Evolutionary conservation across 2,113 vertebrate species (phyloP), one percentile per base, ranked within the genome.

Genomic region (Solenodon paradoxus): DNA sequence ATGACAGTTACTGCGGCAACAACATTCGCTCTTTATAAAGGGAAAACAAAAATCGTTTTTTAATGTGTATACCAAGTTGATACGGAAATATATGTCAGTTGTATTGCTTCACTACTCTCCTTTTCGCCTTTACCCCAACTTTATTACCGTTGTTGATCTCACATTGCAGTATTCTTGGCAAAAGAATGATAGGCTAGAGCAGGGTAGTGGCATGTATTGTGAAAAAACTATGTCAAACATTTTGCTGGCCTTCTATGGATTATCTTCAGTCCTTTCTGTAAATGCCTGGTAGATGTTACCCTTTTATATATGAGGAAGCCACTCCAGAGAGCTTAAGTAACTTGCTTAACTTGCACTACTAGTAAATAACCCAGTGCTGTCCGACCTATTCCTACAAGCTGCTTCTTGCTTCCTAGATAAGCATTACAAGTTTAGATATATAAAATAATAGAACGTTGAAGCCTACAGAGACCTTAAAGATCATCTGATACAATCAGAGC

Each of bases 1-100:
- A 57, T 47, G 81, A 22, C 80, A 32, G n/a, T 19, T 69, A 75
- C 35, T 69, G 53, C 61, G 5, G 66, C 49, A 84, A 47, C 93
- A 82, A n/a, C 66, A 40, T 88, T 91, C 30, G 94, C 81, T 66
- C n/a, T 90, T 53, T 85, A 53, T 72, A 74, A 90, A 68, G 47
- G 63, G 71, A 82, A 94, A 81, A 94, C 90, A 63, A 68, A 85
- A 88, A 53, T 35, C 63, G 57, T 51, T 61, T 72, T 55, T 57
- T 47, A 26, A 35, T 17, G 3, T 47, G 22, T 30, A 3, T 55
- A 20, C 13, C 61, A 78, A 19, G 72, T 75, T 47, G 30, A 32
- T 45, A n/a, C 32, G 22, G 40, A 88, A 53, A 47, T 72, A 32
- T 38, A 90, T 59, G 42, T 71, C 40, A 32, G 13, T 28, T 47